Base-by-base conservation (phyloP, 2,113 vertebrate species). In the Tetrao urogallus region DNA sequence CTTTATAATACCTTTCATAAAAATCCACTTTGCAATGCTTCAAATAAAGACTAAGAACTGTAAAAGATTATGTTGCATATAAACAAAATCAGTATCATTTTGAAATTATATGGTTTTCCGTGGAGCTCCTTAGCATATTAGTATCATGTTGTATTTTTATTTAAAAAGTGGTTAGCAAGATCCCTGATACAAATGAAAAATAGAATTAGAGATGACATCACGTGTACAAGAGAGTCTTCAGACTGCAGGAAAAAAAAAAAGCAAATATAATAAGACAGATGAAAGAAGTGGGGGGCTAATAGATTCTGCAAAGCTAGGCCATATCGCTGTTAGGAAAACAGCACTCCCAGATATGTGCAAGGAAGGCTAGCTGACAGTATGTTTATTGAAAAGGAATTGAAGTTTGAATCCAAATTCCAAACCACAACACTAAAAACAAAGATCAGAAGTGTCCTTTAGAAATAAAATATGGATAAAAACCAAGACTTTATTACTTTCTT, bases 1-100 rank as follows among this genome's bases (percentile, higher is more conserved):
- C 90, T 98, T 98, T 98, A 98, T 98, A 98, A 98, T 96, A 97
- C 96, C 97, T 98, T 98, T 98, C 98, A 98, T 98, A 98, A 98
- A 98, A 98, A 98, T 98, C 98, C 98, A 98, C 97, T 98, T 97
- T 97, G 97, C 97, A 98, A 98, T 98, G 96, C 95, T 97, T 98
- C 98, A 98, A 97, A 98, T 98, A 98, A 97, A 97, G 97, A 97
- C 94, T 95, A 97, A 97, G 96, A 96, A 97, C 97, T 98, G 97
- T 98, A 98, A 98, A 98, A 98, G 97, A 98, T 98, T 98, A 98
- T 97, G 97, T 93, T 83, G 96, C 97, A 73, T 93, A 98, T 98
- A 98, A 98, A 98, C 97, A 98, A 97, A 98, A 98, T 98, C 97
- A 98, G 97, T 96, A 98, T 96, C 95, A 18, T 97, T 98, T 97